Percentiles rank a stretch among this genome's conserved stretches.
These are phyloP conservation scores for Bergia sp. DNA, from an alignment of 92 coral and sea anemone genomes.

Conservation along the genomic window DNA sequence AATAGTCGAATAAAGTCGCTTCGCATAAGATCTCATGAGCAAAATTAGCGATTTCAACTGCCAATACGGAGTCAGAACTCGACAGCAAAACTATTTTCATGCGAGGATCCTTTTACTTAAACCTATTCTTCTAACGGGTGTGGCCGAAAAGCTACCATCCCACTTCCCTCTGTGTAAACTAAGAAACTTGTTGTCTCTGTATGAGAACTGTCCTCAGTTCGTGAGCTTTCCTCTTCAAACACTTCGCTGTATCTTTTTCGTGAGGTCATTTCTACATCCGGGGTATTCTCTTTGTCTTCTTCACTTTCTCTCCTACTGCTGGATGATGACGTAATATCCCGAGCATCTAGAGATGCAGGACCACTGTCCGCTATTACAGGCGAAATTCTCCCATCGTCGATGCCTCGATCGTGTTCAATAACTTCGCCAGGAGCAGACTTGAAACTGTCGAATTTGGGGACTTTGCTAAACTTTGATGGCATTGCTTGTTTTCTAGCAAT, in stretches of 20 bases:
- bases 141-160: conserved; percentile 70
- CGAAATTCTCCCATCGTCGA: conserved; percentile 36
- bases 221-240: conserved; percentile 7
- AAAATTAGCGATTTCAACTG: too few relatives aligned
- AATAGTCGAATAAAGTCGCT: too few relatives aligned
- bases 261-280: conserved; percentile 14
- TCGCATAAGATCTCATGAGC: too few relatives aligned
- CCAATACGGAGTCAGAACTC: too few relatives aligned
- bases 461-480: conserved; percentile 87
- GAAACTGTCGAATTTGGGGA: conserved; percentile 53
- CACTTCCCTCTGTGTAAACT: conserved; percentile 69
- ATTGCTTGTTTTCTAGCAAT: conserved; percentile 79
- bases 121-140: conserved; percentile 73
- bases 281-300: conserved; percentile 23
- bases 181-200: conserved; percentile 33
- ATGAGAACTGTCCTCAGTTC: neutral
- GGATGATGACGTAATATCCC: conserved; percentile 17
- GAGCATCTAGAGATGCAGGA: conserved; percentile 46
- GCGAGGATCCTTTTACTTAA: neutral
- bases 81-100: too few relatives aligned
- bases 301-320: conserved; percentile 45
- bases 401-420: conserved; percentile 14
- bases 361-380: conserved; percentile 57
- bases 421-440: conserved; percentile 35
- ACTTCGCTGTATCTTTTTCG: conserved; percentile 3